Base-by-base conservation (phyloP, 2,888 invertebrate genomes). In the Drosophila austrosaltans region DNA sequence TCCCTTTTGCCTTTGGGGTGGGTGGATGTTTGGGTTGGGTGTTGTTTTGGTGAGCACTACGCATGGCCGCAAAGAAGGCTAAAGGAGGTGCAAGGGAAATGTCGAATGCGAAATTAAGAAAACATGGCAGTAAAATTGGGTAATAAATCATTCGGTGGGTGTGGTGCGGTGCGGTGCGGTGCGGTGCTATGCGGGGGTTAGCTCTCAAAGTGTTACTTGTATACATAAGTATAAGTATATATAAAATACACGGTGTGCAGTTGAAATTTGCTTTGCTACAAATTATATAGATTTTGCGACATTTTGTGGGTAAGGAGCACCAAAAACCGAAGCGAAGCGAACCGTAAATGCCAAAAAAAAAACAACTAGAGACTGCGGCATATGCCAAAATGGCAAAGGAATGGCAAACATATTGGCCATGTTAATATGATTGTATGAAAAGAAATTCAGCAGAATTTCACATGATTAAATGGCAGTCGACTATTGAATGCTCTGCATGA, bases 91-190 rank as follows among this genome's bases (percentile, higher is more conserved):
- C 73, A 70, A 78, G 84, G 87, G 78, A 90, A 91, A 90, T 90
- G 90, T 90, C 90, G 91, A 90, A 89, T 90, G 87, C 83, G 89
- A 89, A 89, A 87, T 89, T 90, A 90, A 89, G 89, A 89, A 89
- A 89, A 89, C 90, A 89, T 90, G 90, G 82, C 84, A 89, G 89
- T 86, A 88, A 90, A 89, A 89, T 90, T 90, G 88, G 78, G 72
- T 75, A 86, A 89, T 89, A 89, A 90, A 89, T 89, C 89, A 89
- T 90, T 79, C 74, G 81, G 77, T 48, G 20, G 22, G 25, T 22
- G 48, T 8, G 1, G 0, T 10, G 10, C 12, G 40, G 0, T 8
- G 48, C 10, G 48, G 22, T 7, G 5, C 8, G 48, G 8, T n/a
- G 48, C 5, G 48, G 48, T 2, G n/a, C n/a, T n/a, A n/a, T n/a